Percentiles rank a stretch among this genome's conserved stretches.
Evolutionary conservation across 1,140 invertebrate species (phyloP).

Genomic region (Drosophila bocqueti): DNA sequence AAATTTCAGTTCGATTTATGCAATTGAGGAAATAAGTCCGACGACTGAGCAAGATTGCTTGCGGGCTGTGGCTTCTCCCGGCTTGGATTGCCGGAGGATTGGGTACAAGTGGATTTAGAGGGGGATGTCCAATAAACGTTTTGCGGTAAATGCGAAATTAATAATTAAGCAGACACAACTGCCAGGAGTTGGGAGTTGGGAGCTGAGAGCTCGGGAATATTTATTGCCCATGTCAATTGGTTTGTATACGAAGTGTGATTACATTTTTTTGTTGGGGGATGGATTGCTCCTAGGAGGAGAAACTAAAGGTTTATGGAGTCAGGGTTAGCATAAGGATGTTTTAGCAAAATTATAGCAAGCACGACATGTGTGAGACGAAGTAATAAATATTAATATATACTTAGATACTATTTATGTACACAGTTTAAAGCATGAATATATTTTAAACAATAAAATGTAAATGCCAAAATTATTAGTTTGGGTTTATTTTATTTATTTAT

Average conservation of each 20-base stretch:
- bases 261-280: slow-evolving; percentile 11
- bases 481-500: too few relatives aligned
- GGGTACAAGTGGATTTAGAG: slow-evolving; percentile 9
- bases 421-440: not conserved
- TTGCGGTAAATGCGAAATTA: slow-evolving; percentile 82
- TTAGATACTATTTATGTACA: not conserved
- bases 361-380: not conserved
- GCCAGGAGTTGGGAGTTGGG: slow-evolving; percentile 21
- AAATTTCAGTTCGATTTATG: slow-evolving; percentile 82
- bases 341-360: not conserved
- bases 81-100: slow-evolving; percentile 19
- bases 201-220: slow-evolving; percentile 33
- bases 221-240: slow-evolving; percentile 64
- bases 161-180: slow-evolving; percentile 72
- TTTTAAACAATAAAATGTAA: too few relatives aligned
- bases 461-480: too few relatives aligned
- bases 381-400: not conserved
- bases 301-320: not conserved
- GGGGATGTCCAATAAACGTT: slow-evolving; percentile 69
- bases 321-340: not conserved
- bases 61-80: slow-evolving; percentile 35
- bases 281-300: not conserved
- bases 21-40: slow-evolving; percentile 79
- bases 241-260: slow-evolving; percentile 51
- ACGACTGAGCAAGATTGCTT: slow-evolving; percentile 54